Base-by-base conservation (phyloP, 1,140 invertebrate genomes). In the Reticulitermes speratus region DNA sequence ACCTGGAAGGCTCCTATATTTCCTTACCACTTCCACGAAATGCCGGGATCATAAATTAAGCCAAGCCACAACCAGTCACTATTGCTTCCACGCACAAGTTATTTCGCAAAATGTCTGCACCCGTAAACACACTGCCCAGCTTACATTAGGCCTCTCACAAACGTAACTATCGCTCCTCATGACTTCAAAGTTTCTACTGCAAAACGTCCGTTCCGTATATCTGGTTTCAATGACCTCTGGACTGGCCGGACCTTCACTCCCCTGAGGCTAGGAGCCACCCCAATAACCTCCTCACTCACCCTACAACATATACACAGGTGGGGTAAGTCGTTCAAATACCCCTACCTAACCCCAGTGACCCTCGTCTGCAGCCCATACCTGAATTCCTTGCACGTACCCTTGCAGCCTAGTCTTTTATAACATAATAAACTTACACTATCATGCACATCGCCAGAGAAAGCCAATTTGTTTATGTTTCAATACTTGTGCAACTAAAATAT, bases 231-330 rank as follows among this genome's bases (percentile, higher is more conserved):
- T 75, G 65, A 75, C 65, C 25, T 30, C 65, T 75, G 65, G 65
- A 75, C 65, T 11, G 65, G n/a, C 65, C 25, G 65, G 65, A 75
- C 65, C 65, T 75, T 30, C 65, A 75, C 65, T 75, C 65, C 59
- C 65, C 65, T 75, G 65, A 75, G 65, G 65, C 65, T 75, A 75
- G 25, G 65, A 75, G 65, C 65, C 65, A 75, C 65, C 65, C 65
- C 65, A 75, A 9, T 75, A 75, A 75, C 65, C 65, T 75, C 7
- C 65, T 9, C 65, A n/a, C 65, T 75, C 65, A 75, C 65, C 65
- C 65, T 30, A 30, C 65, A 75, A 75, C 12, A 75, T 14, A 75
- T 25, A 75, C 16, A 30, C 65, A 75, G n/a, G 65, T 75, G 65
- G 65, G n/a, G 65, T 75, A 25, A 30, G 65, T 30, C n/a, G n/a